A percentile compares a stretch with the other conserved stretches of the same genome.
phyloP scores from a whole-genome alignment of 2,888 invertebrate species.

The Raillietiella orientalis region DNA sequence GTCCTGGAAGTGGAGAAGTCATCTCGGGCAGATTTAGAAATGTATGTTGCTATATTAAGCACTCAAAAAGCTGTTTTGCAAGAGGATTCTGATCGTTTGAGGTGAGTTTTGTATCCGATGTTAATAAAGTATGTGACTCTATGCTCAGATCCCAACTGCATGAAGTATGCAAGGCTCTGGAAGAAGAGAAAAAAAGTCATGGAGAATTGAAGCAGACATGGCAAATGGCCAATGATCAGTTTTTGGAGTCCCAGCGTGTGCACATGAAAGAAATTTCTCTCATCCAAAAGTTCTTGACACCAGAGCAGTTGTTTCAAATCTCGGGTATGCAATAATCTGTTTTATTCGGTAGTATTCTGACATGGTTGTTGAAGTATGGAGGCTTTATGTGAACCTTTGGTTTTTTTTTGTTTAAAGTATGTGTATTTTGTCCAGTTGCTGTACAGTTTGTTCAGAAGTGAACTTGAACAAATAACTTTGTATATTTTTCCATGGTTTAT shows the following conservation, averaged over 20 bases:
- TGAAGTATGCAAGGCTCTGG: slow-evolving; percentile 13
- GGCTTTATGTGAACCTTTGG: too few relatives aligned
- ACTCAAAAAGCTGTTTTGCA: slow-evolving; percentile 16
- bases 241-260: slow-evolving; percentile 15
- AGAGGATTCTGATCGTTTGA: slow-evolving; percentile 15
- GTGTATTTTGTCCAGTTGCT: too few relatives aligned
- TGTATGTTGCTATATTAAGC: slow-evolving; percentile 18
- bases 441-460: too few relatives aligned
- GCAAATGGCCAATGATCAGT: slow-evolving; percentile 19
- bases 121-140: too few relatives aligned
- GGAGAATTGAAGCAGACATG: slow-evolving; percentile 15
- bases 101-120: too few relatives aligned
- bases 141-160: slow-evolving; percentile 3
- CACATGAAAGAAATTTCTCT: slow-evolving; percentile 15
- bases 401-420: too few relatives aligned
- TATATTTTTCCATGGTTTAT: too few relatives aligned
- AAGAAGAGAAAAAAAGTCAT: slow-evolving; percentile 15
- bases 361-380: too few relatives aligned
- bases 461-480: too few relatives aligned
- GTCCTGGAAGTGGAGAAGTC: slow-evolving; percentile 16
- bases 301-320: slow-evolving; percentile 15
- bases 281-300: slow-evolving; percentile 14
- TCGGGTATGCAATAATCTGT: slow-evolving; percentile 11
- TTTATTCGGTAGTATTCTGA: too few relatives aligned
- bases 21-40: slow-evolving; percentile 15